A percentile compares a stretch with the other conserved stretches of the same genome.
phyloP scores from a whole-genome alignment of 2,888 invertebrate genomes.

The Beris chalybata region DNA sequence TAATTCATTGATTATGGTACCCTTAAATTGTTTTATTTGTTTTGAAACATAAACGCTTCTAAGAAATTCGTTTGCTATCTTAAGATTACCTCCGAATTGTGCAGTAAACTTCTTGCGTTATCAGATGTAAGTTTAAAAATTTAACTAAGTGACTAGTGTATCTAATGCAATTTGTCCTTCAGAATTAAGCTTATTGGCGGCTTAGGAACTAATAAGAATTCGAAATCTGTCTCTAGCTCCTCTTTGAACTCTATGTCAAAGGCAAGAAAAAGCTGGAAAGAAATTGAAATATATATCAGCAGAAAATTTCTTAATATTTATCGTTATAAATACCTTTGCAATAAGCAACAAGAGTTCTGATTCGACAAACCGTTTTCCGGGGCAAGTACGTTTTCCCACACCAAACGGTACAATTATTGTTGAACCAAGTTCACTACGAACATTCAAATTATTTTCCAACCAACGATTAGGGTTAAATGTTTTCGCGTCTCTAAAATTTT shows the following conservation, averaged over 20 bases:
- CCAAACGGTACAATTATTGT: constrained; percentile 79
- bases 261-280: constrained; percentile 65
- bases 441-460: constrained; percentile 58
- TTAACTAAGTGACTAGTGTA: too few relatives aligned
- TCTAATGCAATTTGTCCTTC: constrained; percentile 55
- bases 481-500: constrained; percentile 72
- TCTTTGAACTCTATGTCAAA: constrained; percentile 71
- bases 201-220: constrained; percentile 78
- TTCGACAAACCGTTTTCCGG: constrained; percentile 82
- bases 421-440: constrained; percentile 58
- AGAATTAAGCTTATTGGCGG: constrained; percentile 71
- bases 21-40: too few relatives aligned
- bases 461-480: constrained; percentile 79
- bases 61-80: too few relatives aligned
- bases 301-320: neutral
- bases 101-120: too few relatives aligned
- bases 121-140: too few relatives aligned
- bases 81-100: too few relatives aligned
- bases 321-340: constrained; percentile 62
- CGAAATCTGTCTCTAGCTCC: constrained; percentile 74
- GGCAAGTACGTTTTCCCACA: constrained; percentile 77
- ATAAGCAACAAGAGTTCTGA: constrained; percentile 73
- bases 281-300: neutral
- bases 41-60: too few relatives aligned
- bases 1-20: too few relatives aligned